Base-by-base conservation (phyloP, 2,113 vertebrate genomes). In the Ornithorhynchus anatinus region DNA sequence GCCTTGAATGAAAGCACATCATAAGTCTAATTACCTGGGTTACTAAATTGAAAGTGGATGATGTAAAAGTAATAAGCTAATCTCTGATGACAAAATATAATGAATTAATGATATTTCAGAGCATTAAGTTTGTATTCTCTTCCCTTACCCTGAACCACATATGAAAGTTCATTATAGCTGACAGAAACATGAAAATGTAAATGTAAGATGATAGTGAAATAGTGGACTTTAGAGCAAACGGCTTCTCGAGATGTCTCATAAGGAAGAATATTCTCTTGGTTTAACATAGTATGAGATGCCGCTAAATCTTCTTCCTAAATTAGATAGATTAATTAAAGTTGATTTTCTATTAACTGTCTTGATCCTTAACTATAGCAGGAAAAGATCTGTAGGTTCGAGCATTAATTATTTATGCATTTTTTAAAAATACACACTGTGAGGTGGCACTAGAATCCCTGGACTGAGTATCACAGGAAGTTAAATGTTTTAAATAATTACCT, bases 271-370 rank as follows among this genome's bases (percentile, higher is more conserved):
- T 38, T 8, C 27, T 44, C 3, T 19, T 5, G 36, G 13, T 53
- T 70, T 73, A 67, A 50, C 27, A 5, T 39, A 43, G 4, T 32
- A 22, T 50, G 64, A 73, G 15, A 59, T 23, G 57, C 15, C 47
- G 40, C 16, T 45, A 64, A 54, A 52, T 75, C 59, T 76, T 7
- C 54, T 68, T 48, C 14, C n/a, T 76, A 15, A 25, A 17, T 50
- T 65, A 62, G 1, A 10, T 51, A 50, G 52, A 10, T 8, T 57
- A 74, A 68, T 71, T 77, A 69, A 60, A 35, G 13, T 53, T 77
- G n/a, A 32, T 16, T 69, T 77, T 66, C 35, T 60, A 20, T 31
- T 65, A 57, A 44, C 62, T 52, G 56, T 11, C 51, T 29, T 42
- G 6, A 19, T 57, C 50, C 50, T 64, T 54, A 25, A 32, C 29